These are phyloP conservation scores for Gnathonemus longibarbis DNA, from an alignment of 2,113 vertebrate genomes.

Conservation along the genomic window DNA sequence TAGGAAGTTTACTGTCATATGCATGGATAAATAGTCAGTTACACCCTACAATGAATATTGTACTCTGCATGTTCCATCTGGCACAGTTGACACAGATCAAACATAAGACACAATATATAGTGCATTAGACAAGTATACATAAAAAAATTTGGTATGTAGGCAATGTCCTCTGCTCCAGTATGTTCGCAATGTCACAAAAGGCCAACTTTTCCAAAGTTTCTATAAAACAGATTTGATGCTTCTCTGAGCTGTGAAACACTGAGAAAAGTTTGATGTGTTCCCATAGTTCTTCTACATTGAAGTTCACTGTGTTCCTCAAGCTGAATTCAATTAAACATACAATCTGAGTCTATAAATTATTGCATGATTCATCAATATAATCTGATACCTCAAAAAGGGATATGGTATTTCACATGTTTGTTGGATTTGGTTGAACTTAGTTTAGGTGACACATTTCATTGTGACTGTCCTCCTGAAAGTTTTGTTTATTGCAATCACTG, in stretches of 20 bases:
- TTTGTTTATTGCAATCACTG: not conserved
- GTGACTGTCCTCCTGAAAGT: not conserved
- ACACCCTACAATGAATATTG: not conserved
- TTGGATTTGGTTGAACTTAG: not conserved
- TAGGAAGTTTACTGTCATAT: not conserved
- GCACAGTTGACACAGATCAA: not conserved
- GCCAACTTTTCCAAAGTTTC: not conserved
- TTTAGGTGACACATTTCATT: not conserved
- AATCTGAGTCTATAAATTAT: not conserved
- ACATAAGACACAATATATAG: not conserved
- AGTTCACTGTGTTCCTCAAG: not conserved
- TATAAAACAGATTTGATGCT: not conserved
- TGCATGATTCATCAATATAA: not conserved
- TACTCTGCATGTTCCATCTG: not conserved
- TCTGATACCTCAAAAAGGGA: not conserved
- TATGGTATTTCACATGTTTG: not conserved
- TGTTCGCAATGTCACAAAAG: not conserved
- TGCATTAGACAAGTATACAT: not conserved
- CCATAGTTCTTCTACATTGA: not conserved
- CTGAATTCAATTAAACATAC: not conserved
- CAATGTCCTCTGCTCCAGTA: not conserved
- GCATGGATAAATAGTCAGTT: not conserved
- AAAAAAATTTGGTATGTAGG: not conserved
- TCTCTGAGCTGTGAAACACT: not conserved
- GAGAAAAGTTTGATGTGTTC: conserved; percentile 1